Conservation (phyloP, 2,888 invertebrate genomes). For the Volucella inflata region DNA sequence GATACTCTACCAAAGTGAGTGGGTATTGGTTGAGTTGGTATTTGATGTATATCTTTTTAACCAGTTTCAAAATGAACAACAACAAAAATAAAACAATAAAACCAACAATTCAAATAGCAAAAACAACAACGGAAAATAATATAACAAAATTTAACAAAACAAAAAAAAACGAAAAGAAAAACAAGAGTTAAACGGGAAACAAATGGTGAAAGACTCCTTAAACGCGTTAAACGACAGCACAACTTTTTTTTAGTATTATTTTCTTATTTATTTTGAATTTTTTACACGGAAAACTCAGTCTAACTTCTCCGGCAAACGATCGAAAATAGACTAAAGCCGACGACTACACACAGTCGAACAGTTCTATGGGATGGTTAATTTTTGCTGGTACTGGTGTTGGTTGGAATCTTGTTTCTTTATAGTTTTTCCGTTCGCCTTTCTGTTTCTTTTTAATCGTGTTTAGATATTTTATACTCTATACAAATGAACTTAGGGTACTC, state of each 20-base stretch:
- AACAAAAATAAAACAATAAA: constrained; percentile 1
- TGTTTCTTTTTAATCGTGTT: constrained; percentile 40
- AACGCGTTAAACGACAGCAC: no score
- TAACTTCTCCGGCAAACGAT: constrained; percentile 71
- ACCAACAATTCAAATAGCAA: constrained; percentile 28
- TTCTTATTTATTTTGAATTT: no score
- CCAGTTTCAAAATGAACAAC: constrained; percentile 59
- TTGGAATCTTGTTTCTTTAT: constrained; percentile 52
- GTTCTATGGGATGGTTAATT: constrained; percentile 26
- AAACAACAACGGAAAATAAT: constrained; percentile 22
- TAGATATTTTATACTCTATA: constrained; percentile 61
- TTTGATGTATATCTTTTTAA: constrained; percentile 41
- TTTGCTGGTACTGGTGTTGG: background rate
- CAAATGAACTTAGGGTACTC: constrained; percentile 52
- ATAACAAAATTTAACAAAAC: constrained; percentile 19
- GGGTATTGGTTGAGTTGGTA: constrained; percentile 31
- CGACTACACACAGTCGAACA: constrained; percentile 31
- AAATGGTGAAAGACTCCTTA: no score
- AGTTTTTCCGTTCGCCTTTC: constrained; percentile 40
- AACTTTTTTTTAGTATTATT: no score
- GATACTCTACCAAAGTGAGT: constrained; percentile 20
- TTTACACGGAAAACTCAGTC: constrained; percentile 60
- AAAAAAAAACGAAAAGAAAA: constrained; percentile 32
- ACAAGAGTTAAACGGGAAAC: constrained; percentile 7
- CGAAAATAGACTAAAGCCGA: constrained; percentile 68